Evolutionary conservation across 2,888 invertebrate species (phyloP), one percentile per base, ranked within the genome.

Genomic region (Linnaemya tessellans): DNA sequence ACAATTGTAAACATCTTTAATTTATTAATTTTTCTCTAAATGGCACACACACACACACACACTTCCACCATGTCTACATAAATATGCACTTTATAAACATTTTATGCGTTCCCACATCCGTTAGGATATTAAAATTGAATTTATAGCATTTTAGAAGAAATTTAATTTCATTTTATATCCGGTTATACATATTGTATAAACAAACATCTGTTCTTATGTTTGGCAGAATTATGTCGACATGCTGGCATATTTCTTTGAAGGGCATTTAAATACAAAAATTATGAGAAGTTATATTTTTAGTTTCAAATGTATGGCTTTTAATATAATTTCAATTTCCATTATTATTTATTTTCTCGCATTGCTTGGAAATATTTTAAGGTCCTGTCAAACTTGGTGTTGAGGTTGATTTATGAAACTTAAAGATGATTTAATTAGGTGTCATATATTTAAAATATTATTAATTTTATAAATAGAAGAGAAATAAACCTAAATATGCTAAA

Each of bases 41-140:
- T 30, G 30, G 3, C 41, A 41, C 10, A 41, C 9, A 41, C 38
- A 7, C 9, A 41, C 38, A 9, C 38, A 41, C 38, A 41, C 9
- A 41, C 38, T 10, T 35, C 8, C 35, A 35, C 35, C 8, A 35
- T 35, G n/a, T n/a, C n/a, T n/a, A n/a, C 30, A 22, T 9, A 18
- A 49, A 58, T 51, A 51, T 68, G 41, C 15, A 77, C n/a, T 46
- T 35, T 60, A 78, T 15, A 58, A 18, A 68, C 49, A 62, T 64
- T 68, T 64, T 79, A 78, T 79, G 78, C 70, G 56, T 85, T 84
- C 54, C 25, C 68, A 64, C 79, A 79, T 85, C 84, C 81, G 81
- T 70, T 70, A 79, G 84, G 84, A 85, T 85, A 85, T 85, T 81
- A 79, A 79, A 75, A 81, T 74, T 70, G 62, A 84, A 85, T 85